Base-by-base conservation (phyloP, 2,797 vertebrate genomes). In the Apogon talboti region DNA sequence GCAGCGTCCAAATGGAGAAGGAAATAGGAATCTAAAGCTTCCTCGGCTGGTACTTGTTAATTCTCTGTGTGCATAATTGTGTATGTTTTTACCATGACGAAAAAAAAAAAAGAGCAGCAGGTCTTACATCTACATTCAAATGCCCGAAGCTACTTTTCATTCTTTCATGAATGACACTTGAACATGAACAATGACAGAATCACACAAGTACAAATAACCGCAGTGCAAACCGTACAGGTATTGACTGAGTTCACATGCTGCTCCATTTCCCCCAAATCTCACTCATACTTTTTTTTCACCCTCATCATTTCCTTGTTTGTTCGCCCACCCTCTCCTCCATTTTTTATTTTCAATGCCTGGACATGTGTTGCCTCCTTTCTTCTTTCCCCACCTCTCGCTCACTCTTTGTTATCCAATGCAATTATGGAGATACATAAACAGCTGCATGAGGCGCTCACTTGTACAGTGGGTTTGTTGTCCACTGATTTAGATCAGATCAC, bases 1-100 rank as follows among this genome's bases (percentile, higher is more conserved):
- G 59, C 49, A 44, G 54, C 74, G 66, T 73, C 86, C 61, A 71
- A 62, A 66, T 78, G 81, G 74, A 83, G 71, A 88, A 64, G 63
- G 51, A 68, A 83, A 78, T 52, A 66, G 62, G 72, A 78, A 82
- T 83, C 79, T 73, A 84, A 75, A 72, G 76, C 62, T 46, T 53
- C 55, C 61, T 67, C 38, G 2, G 53, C 15, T 78, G 79, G 48
- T 54, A 57, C 71, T 84, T 76, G 76, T 81, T 89, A 79, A 87
- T 87, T 89, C 64, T 68, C 60, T 12, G 33, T 1, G 6, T 24
- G 57, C 50, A 82, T 83, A 85, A 82, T 79, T 81, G 41, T 18
- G 16, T 71, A 55, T 49, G 49, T 59, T 63, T 47, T 58, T 47
- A 14, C 48, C 15, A 16, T 45, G 24, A 35, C 18, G 55, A 28